Conservation (phyloP, 2,888 invertebrate genomes). For the Hyppa rectilinea region DNA sequence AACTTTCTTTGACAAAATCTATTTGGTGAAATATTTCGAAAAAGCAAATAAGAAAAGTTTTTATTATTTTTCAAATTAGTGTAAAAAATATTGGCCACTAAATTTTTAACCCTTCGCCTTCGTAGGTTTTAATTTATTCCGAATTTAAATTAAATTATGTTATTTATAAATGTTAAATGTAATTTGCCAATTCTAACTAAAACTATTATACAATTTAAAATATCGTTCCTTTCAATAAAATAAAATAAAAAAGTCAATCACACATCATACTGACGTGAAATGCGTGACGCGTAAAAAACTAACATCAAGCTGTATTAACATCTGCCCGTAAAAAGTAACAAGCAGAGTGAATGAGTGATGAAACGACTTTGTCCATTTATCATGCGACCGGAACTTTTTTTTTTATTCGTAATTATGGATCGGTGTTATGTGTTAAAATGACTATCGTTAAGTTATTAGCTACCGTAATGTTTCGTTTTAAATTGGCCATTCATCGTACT, state of each 20-base stretch:
- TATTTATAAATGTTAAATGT: too few relatives aligned
- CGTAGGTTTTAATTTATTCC: constrained; percentile 11
- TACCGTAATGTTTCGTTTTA: constrained; percentile 50
- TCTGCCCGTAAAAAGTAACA: constrained; percentile 54
- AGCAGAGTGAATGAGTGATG: constrained; percentile 48
- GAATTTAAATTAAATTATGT: too few relatives aligned
- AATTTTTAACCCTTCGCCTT: constrained; percentile 25
- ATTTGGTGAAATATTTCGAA: background rate
- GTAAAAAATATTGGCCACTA: background rate
- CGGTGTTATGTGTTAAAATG: constrained; percentile 51
- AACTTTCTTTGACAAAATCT: background rate
- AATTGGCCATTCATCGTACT: constrained; percentile 44
- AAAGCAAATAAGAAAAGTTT: background rate
- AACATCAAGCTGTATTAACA: constrained; percentile 43
- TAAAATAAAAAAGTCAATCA: too few relatives aligned
- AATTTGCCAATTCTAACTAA: too few relatives aligned
- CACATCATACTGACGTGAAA: constrained; percentile 15
- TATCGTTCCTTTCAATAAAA: too few relatives aligned
- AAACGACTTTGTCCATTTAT: constrained; percentile 55
- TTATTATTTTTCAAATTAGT: background rate
- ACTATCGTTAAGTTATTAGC: constrained; percentile 59
- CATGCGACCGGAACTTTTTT: constrained; percentile 53
- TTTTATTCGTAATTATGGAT: constrained; percentile 55
- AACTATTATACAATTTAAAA: too few relatives aligned
- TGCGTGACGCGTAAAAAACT: constrained; percentile 31